phyloP scores from a whole-genome alignment of 2,113 vertebrate species.

The Onychorhynchus coronatus region DNA sequence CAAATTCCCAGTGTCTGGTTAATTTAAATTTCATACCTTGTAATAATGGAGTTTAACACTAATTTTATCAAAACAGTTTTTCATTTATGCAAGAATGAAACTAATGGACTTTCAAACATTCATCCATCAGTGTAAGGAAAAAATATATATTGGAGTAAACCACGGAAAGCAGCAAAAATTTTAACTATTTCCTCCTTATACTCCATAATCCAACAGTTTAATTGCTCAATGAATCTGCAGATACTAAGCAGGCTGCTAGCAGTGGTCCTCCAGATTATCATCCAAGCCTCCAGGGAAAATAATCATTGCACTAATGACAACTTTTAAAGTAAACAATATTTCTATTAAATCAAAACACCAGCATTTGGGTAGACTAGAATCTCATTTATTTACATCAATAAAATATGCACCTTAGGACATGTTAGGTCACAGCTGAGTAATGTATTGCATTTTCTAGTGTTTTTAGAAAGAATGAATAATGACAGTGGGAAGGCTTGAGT shows the following conservation, averaged over 20 bases:
- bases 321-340: slow-evolving; percentile 57
- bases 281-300: slow-evolving; percentile 45
- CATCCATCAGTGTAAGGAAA: not conserved
- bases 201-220: not conserved
- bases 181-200: slow-evolving; percentile 2
- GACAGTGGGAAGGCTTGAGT: slow-evolving; percentile 60
- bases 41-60: not conserved
- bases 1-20: not conserved
- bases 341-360: slow-evolving; percentile 68
- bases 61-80: slow-evolving; percentile 13
- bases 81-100: not conserved
- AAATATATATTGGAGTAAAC: not conserved
- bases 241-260: not conserved
- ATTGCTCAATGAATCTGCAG: not conserved
- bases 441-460: slow-evolving; percentile 60
- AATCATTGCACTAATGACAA: slow-evolving; percentile 54
- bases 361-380: slow-evolving; percentile 43
- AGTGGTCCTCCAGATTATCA: not conserved
- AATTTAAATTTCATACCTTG: slow-evolving; percentile 22
- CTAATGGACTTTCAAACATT: not conserved
- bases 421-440: slow-evolving; percentile 59
- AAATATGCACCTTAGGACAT: slow-evolving; percentile 68
- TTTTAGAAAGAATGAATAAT: slow-evolving; percentile 74
- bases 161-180: not conserved
- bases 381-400: slow-evolving; percentile 74